Percentiles rank a stretch among this genome's conserved stretches.
Evolutionary conservation across 2,113 vertebrate species (phyloP).

Genomic region (Macaca mulatta): DNA sequence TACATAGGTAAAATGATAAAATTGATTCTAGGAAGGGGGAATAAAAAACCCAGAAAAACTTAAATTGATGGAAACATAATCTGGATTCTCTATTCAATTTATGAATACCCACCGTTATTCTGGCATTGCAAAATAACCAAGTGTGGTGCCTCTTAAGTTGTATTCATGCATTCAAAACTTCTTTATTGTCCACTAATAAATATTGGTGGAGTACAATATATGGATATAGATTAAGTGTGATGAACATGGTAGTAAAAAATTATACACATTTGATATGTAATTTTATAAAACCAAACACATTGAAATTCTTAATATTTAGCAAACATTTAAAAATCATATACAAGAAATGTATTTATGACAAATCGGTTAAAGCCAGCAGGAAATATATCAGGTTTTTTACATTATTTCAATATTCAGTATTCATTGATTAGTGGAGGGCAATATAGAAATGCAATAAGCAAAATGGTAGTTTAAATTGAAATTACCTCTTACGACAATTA

Average conservation of each 20-base stretch:
- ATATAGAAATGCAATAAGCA: conserved; percentile 45
- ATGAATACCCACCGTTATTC: conserved; percentile 47
- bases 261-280: conserved; percentile 30
- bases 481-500: neutral
- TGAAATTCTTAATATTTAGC: conserved; percentile 51
- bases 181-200: conserved; percentile 40
- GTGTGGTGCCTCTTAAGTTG: neutral
- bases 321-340: conserved; percentile 44
- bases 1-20: conserved; percentile 69
- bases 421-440: conserved; percentile 3
- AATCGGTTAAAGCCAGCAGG: neutral
- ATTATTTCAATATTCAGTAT: conserved; percentile 15
- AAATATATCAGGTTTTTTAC: conserved; percentile 17
- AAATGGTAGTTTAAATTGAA: conserved; percentile 32
- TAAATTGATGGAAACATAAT: neutral
- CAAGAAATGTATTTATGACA: conserved; percentile 54
- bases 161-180: conserved; percentile 63
- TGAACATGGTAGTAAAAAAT: conserved; percentile 57
- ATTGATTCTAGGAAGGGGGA: neutral
- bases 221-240: conserved; percentile 42
- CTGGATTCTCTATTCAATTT: conserved; percentile 48
- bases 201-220: conserved; percentile 47
- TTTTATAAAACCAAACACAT: conserved; percentile 57
- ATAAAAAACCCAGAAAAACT: conserved; percentile 54
- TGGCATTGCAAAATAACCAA: conserved; percentile 50